Base-by-base conservation (phyloP, 2,888 invertebrate genomes). In the Andrena hattorfiana region DNA sequence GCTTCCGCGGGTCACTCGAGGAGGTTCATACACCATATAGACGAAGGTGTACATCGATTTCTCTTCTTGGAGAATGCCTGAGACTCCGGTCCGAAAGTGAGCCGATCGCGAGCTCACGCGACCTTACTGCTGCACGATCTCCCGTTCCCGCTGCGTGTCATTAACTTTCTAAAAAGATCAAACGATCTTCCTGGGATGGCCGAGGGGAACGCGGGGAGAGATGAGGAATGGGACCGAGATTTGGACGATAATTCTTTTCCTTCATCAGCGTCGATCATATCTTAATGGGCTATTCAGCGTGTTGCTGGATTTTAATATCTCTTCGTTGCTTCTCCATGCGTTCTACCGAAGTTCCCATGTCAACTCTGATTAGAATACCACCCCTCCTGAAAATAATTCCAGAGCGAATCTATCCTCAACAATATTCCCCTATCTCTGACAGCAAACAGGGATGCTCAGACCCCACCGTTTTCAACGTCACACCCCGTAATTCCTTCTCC, bases 1-100 rank as follows among this genome's bases (percentile, higher is more conserved):
- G 66, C 64, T 76, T 56, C 74, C 54, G 56, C 62, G 69, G 81
- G 77, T 81, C 81, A 83, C 72, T 64, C 76, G 77, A 42, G 56
- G 70, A 56, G 71, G 75, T 62, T 77, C 70, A 35, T 59, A 60
- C 23, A 8, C 35, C 63, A 48, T 62, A 54, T 66, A 66, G 70
- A 20, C 49, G 26, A 20, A 70, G 59, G 68, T 72, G 76, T 81
- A 72, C 83, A 83, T 83, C 90, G 89, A 90, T 90, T 90, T 90
- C 90, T 87, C 89, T 81, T 87, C 76, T 70, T 23, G 74, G 76
- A 74, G 76, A 85, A 75, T 51, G 78, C 66, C 59, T 83, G 76
- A 56, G 56, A 62, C 69, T 70, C 78, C 72, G 48, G 73, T 74
- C 85, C 70, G 89, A 92, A 92, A 93, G 92, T 93, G 89, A 90